Evolutionary conservation across 2,888 invertebrate species (phyloP).

Genomic region (Agrotis segetum): DNA sequence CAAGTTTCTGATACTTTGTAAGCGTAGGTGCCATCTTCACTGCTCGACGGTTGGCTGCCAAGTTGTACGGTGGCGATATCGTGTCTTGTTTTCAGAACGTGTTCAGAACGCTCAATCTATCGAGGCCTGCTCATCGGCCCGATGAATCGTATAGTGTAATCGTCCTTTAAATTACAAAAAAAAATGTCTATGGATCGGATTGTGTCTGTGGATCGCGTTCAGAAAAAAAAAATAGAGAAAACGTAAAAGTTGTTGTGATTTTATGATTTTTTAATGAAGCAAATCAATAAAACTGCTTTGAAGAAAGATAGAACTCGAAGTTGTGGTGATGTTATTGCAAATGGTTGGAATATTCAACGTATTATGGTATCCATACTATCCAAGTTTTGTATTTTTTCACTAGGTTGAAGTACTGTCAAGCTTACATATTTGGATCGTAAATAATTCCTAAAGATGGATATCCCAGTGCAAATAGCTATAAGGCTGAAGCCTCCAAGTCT

Average conservation of each 20-base stretch:
- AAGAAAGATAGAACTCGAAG: neutral
- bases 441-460: slow-evolving; percentile 90
- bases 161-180: no score
- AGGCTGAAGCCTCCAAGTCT: slow-evolving; percentile 92
- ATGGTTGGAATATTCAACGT: neutral
- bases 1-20: no score
- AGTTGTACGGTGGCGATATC: no score
- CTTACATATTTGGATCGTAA: slow-evolving; percentile 7
- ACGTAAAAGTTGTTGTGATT: slow-evolving; percentile 22
- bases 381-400: neutral
- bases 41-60: no score
- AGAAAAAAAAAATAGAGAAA: no score
- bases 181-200: no score
- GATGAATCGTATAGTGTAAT: no score
- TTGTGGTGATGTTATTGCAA: neutral
- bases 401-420: slow-evolving; percentile 5
- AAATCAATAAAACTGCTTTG: slow-evolving; percentile 9
- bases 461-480: slow-evolving; percentile 94
- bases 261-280: neutral
- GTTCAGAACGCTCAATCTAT: no score
- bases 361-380: slow-evolving; percentile 16
- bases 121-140: no score
- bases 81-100: no score
- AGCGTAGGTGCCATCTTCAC: no score
- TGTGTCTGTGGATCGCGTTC: neutral